Evolutionary conservation across 2,113 vertebrate species (phyloP), one percentile per base, ranked within the genome.

Genomic region (Arothron firmamentum): DNA sequence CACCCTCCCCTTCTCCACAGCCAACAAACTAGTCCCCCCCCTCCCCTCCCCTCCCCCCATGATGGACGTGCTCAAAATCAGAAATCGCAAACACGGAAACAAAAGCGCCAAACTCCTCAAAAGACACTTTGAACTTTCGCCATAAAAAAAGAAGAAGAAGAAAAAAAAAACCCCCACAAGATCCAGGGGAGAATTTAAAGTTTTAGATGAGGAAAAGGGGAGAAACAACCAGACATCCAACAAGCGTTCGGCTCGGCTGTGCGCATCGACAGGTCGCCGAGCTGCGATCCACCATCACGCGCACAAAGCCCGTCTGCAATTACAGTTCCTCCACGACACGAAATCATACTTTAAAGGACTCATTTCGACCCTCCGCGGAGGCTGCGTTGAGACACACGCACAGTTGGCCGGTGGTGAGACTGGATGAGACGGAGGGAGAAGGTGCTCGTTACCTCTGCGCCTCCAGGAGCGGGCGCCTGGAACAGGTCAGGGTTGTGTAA

Each of bases 381-480:
- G 45, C 45, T 38, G 45, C 45, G 15, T 16, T 16, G 45, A n/a
- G n/a, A n/a, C 45, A 17, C 15, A 16, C 15, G 45, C 45, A 16
- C 15, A 16, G 45, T 47, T 17, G 15, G 45, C 45, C 25, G 25
- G 25, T 7, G 25, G 25, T 28, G 25, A 28, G 25, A 5, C 25
- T 28, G 15, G 2, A 70, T 53, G 59, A 70, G 50, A 74, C 67
- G 60, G 64, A 70, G 61, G 69, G 80, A 77, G 47, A 77, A 66
- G 68, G 72, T 67, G 71, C 15, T 81, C 78, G 77, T 88, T 86
- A 84, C 84, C 84, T 84, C 79, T 65, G 84, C 57, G 78, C 67
- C 72, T 74, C 66, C 72, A 28, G 76, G 72, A 70, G 78, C 64
- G 65, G 69, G 65, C 63, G 72, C 76, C 53, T 52, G 67, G 67